Conservation (phyloP, 2,888 invertebrate genomes). For the Tupiocoris notatus region DNA sequence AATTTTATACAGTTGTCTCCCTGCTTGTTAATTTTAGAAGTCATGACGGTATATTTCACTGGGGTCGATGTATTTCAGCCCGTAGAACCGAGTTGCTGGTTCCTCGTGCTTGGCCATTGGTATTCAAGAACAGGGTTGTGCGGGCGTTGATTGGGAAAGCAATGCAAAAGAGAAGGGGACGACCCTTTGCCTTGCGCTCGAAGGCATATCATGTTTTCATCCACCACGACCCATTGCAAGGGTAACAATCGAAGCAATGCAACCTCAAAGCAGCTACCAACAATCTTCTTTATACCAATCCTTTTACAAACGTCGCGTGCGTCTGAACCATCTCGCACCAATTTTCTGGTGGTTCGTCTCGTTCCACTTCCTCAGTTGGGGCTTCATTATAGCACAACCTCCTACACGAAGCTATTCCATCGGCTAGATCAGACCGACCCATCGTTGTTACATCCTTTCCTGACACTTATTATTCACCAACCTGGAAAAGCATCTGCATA, state of each 20-base stretch:
- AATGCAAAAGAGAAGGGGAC: not conserved
- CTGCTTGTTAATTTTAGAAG: no score
- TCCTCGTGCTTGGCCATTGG: not conserved
- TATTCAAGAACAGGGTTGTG: not conserved
- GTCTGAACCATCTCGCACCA: not conserved
- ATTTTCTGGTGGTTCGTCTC: not conserved
- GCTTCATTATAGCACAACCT: not conserved
- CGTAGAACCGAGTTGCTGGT: not conserved
- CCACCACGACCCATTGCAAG: not conserved
- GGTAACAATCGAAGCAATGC: not conserved
- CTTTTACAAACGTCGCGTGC: conserved; percentile 11
- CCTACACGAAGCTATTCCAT: not conserved
- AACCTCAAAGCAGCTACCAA: not conserved
- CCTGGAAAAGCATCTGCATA: not conserved
- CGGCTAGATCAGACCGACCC: not conserved
- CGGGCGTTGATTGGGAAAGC: not conserved
- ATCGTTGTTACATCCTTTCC: not conserved
- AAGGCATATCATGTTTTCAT: not conserved
- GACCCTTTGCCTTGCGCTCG: not conserved
- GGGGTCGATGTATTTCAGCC: not conserved
- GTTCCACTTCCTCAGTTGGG: not conserved
- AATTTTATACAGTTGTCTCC: no score
- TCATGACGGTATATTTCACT: not conserved
- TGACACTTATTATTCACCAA: not conserved
- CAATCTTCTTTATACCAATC: not conserved